These are phyloP conservation scores for Paralichthys olivaceus DNA, from an alignment of 2,113 vertebrate species.

Conservation along the genomic window DNA sequence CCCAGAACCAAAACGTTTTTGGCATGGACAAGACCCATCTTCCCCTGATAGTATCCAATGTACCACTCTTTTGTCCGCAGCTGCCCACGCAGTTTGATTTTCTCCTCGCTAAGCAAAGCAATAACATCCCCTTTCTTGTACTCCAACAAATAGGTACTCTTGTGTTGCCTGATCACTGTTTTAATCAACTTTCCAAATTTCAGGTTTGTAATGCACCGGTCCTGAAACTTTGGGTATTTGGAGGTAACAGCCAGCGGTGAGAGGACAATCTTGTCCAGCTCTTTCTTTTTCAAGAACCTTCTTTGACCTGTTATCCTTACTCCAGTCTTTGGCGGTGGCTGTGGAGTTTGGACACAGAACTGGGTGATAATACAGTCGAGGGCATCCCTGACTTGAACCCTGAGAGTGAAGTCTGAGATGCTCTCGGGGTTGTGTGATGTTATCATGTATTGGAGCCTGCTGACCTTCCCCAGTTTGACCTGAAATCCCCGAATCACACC, in stretches of 20 bases:
- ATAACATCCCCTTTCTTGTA: constrained; percentile 95
- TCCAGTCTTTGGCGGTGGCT: constrained; percentile 88
- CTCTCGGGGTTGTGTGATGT: constrained; percentile 84
- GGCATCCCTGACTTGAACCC: constrained; percentile 94
- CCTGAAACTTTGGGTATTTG: constrained; percentile 94
- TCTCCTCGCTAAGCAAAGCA: constrained; percentile 95
- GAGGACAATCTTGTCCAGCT: constrained; percentile 94
- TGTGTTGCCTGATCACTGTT: constrained; percentile 92
- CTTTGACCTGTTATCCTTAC: constrained; percentile 84
- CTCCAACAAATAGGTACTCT: constrained; percentile 94
- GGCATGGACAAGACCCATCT: constrained; percentile 91
- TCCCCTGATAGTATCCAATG: constrained; percentile 95
- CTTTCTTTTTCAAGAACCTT: constrained; percentile 95
- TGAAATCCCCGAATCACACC: constrained; percentile 91
- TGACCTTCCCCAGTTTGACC: constrained; percentile 93
- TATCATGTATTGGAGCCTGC: constrained; percentile 91
- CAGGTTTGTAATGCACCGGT: constrained; percentile 87
- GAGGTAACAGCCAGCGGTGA: constrained; percentile 90
- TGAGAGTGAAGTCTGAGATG: constrained; percentile 92
- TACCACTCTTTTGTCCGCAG: constrained; percentile 99
- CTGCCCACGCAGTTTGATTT: constrained; percentile 92
- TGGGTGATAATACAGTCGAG: constrained; percentile 91
- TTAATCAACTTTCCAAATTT: constrained; percentile 95
- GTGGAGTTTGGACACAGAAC: constrained; percentile 95
- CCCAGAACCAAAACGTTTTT: constrained; percentile 94